phyloP scores from a whole-genome alignment of 2,797 vertebrate genomes.

The Sandelia bainsii region DNA sequence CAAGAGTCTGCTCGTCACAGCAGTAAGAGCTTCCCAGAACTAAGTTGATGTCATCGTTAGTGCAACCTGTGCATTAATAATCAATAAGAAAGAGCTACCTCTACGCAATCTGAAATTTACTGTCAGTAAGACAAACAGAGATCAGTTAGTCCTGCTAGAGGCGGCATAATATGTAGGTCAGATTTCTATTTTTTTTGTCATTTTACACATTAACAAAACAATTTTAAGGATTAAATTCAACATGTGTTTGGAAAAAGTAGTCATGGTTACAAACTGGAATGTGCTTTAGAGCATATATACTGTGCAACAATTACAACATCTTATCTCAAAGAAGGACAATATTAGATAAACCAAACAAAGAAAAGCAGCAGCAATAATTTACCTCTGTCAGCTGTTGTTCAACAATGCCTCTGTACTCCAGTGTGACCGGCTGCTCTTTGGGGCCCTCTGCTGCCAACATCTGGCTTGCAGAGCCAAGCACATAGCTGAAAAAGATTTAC shows the following conservation, averaged over 20 bases:
- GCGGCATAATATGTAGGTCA: not conserved
- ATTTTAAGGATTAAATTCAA: constrained; percentile 1
- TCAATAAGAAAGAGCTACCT: constrained; percentile 36
- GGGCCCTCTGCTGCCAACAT: constrained; percentile 77
- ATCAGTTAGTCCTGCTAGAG: not conserved
- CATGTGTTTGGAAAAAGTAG: not conserved
- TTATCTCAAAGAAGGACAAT: constrained; percentile 6
- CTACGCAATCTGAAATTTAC: constrained; percentile 10
- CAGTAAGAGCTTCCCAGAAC: constrained; percentile 68
- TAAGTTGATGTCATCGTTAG: constrained; percentile 74
- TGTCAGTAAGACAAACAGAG: not conserved
- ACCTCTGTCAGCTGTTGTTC: constrained; percentile 88
- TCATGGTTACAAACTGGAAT: not conserved
- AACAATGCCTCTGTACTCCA: constrained; percentile 85
- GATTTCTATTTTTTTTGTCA: not conserved
- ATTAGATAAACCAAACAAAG: constrained; percentile 61
- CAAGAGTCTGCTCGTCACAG: constrained; percentile 54
- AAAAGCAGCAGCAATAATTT: constrained; percentile 58
- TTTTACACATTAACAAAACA: not conserved
- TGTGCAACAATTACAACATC: not conserved
- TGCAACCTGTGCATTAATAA: constrained; percentile 64
- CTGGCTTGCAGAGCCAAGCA: constrained; percentile 87
- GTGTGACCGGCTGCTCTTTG: constrained; percentile 85
- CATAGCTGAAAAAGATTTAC: constrained; percentile 82
- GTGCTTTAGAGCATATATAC: not conserved